phyloP scores from a whole-genome alignment of 53 echinoderm and acorn worm genomes.

The Arbacia lixula region DNA sequence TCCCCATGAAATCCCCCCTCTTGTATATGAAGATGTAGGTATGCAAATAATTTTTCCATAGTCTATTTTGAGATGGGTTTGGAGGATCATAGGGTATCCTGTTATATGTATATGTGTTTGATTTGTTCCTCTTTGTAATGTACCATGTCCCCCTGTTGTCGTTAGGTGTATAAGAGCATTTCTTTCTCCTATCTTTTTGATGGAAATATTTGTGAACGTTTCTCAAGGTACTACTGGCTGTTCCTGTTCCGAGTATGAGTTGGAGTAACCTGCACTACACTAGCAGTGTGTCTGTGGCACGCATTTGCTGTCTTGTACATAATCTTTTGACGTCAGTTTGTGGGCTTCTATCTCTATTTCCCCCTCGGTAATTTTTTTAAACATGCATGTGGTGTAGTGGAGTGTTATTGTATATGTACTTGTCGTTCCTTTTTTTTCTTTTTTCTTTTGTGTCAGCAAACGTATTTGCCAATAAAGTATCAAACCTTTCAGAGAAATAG shows the following conservation, averaged over 20 bases:
- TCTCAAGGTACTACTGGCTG: slow-evolving; percentile 47
- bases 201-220: slow-evolving; percentile 24
- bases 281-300: slow-evolving; percentile 27
- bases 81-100: slow-evolving; percentile 2
- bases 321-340: slow-evolving; percentile 12
- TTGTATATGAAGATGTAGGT: slow-evolving; percentile 39
- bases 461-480: slow-evolving; percentile 64
- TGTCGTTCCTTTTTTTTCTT: too few relatives aligned
- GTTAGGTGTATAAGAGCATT: too few relatives aligned
- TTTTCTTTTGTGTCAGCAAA: slow-evolving; percentile 47
- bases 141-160: neutral
- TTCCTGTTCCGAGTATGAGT: slow-evolving; percentile 2
- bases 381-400: slow-evolving; percentile 54
- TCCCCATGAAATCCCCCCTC: slow-evolving; percentile 3
- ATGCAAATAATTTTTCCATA: slow-evolving; percentile 43
- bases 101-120: slow-evolving; percentile 42
- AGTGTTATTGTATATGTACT: slow-evolving; percentile 34
- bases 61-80: slow-evolving; percentile 40
- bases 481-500: slow-evolving; percentile 57
- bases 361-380: neutral
- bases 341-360: slow-evolving; percentile 15
- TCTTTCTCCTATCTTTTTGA: too few relatives aligned
- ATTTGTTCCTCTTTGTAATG: slow-evolving; percentile 23
- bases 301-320: slow-evolving; percentile 37
- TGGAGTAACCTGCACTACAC: slow-evolving; percentile 18